Evolutionary conservation across 1,140 invertebrate genomes (phyloP).

Genomic region (Hyles euphorbiae): DNA sequence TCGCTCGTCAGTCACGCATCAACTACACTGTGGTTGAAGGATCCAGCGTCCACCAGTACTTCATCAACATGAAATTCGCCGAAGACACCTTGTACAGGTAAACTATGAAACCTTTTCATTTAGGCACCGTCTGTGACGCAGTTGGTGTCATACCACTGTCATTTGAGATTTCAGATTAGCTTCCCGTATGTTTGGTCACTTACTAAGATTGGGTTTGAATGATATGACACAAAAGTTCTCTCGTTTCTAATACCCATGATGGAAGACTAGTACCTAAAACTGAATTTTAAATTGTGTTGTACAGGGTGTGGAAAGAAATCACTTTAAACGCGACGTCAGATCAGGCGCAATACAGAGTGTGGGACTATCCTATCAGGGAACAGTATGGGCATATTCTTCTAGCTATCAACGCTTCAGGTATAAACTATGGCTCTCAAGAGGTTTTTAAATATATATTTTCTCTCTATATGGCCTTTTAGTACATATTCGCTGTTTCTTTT

Average conservation of each 20-base stretch:
- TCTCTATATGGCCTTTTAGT: too few relatives aligned
- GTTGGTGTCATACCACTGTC: too few relatives aligned
- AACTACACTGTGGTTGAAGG: slow-evolving; percentile 93
- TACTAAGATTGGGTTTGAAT: too few relatives aligned
- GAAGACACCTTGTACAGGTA: slow-evolving; percentile 92
- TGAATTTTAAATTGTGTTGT: slow-evolving; percentile 13
- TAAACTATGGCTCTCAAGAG: not conserved
- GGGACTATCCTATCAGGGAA: slow-evolving; percentile 95
- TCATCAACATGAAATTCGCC: slow-evolving; percentile 93
- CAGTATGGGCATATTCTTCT: slow-evolving; percentile 92
- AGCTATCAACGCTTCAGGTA: slow-evolving; percentile 86
- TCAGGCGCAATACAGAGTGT: slow-evolving; percentile 87
- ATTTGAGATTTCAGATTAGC: too few relatives aligned
- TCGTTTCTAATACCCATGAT: too few relatives aligned
- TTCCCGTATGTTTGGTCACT: too few relatives aligned
- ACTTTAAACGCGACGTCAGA: slow-evolving; percentile 87
- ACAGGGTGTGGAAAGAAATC: slow-evolving; percentile 91
- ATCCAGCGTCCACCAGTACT: slow-evolving; percentile 89
- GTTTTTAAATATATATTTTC: too few relatives aligned
- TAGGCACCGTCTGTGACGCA: too few relatives aligned
- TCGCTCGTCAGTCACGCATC: slow-evolving; percentile 90
- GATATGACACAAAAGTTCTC: too few relatives aligned
- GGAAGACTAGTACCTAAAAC: too few relatives aligned
- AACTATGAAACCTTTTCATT: too few relatives aligned
- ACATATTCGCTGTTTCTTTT: not conserved